Percentiles rank a stretch among this genome's conserved stretches.
phyloP scores from a whole-genome alignment of 2,797 vertebrate species.

The Macropus fuliginosus region DNA sequence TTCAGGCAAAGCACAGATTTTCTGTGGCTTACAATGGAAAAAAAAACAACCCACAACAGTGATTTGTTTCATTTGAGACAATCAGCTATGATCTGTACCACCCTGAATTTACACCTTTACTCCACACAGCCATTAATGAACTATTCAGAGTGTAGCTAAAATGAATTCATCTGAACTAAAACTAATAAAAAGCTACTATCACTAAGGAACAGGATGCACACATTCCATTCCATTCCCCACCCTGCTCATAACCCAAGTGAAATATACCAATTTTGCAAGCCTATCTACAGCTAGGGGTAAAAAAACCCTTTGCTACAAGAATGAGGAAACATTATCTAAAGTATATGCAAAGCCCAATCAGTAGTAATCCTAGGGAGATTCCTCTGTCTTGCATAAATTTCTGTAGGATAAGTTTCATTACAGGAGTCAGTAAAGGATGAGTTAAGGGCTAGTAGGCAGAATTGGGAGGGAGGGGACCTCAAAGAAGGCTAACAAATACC shows the following conservation, averaged over 20 bases:
- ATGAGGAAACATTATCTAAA: background rate
- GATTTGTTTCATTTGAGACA: constrained; percentile 10
- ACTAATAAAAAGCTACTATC: constrained; percentile 23
- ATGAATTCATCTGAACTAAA: constrained; percentile 8
- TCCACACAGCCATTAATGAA: background rate
- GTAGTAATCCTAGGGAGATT: background rate
- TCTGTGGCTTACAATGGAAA: constrained; percentile 1
- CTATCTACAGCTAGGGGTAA: constrained; percentile 19
- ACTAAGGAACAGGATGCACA: background rate
- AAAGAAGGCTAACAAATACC: constrained; percentile 47
- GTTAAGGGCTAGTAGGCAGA: background rate
- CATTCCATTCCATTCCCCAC: constrained; percentile 20
- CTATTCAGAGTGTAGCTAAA: constrained; percentile 1
- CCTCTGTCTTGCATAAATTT: background rate
- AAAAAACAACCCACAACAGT: background rate
- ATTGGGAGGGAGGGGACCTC: background rate
- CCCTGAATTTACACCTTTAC: constrained; percentile 6
- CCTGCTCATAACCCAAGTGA: constrained; percentile 10
- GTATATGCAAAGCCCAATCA: background rate
- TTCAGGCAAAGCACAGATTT: background rate
- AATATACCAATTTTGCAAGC: background rate
- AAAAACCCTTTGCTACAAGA: constrained; percentile 1
- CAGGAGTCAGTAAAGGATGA: constrained; percentile 3
- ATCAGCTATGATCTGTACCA: background rate
- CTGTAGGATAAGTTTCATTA: background rate